phyloP scores from a whole-genome alignment of 2,113 vertebrate species.

The Thalassarche chlororhynchos region DNA sequence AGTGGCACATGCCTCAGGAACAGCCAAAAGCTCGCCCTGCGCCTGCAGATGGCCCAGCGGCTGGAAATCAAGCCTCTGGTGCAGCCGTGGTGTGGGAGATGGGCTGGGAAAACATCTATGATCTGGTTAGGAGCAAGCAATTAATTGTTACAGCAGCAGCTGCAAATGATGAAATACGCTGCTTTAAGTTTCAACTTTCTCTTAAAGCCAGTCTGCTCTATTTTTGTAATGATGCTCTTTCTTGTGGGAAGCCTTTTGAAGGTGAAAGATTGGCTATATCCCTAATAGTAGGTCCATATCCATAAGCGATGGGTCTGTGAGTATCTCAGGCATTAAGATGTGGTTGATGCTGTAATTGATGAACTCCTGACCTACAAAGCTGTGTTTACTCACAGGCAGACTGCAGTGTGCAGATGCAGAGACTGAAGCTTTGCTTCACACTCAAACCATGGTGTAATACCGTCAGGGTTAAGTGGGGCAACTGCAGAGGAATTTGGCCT shows the following conservation, averaged over 20 bases:
- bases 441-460: not conserved
- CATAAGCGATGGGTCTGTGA: rapidly evolving
- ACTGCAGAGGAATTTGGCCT: not conserved
- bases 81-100: not conserved
- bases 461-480: not conserved
- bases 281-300: not conserved
- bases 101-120: not conserved
- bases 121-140: not conserved
- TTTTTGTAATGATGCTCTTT: not conserved
- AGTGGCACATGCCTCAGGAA: not conserved
- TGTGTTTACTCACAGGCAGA: not conserved
- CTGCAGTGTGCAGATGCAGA: not conserved
- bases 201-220: not conserved
- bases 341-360: not conserved
- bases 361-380: constrained; percentile 20
- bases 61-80: not conserved
- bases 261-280: not conserved
- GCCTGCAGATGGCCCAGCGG: not conserved
- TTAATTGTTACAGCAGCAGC: not conserved
- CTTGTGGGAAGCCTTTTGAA: constrained; percentile 3
- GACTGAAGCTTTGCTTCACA: not conserved
- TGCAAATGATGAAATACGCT: not conserved
- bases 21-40: not conserved
- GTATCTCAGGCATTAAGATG: not conserved
- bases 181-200: not conserved